Conservation (phyloP, 2,888 invertebrate species). For the Agrochola lota region DNA sequence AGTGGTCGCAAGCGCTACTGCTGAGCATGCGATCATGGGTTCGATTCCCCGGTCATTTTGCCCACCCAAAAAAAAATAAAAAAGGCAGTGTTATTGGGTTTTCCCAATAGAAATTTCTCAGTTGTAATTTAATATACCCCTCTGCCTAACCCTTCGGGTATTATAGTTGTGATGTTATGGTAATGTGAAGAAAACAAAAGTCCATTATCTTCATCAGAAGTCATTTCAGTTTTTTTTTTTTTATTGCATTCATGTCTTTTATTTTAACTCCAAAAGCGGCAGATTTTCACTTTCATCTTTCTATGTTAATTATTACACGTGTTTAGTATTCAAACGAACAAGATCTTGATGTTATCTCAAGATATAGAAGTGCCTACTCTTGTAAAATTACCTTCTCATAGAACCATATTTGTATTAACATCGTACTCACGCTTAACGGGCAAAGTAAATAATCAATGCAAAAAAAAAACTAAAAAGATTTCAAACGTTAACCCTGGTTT, state of each 20-base stretch:
- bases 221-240: not conserved
- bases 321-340: constrained; percentile 18
- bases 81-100: not conserved
- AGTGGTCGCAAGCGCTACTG: not conserved
- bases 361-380: not conserved
- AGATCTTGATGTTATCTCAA: constrained; percentile 21
- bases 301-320: not conserved
- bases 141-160: not conserved
- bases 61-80: no score
- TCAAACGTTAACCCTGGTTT: no score
- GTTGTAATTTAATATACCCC: no score
- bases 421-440: not conserved
- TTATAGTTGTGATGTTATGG: not conserved
- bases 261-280: not conserved
- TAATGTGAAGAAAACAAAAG: not conserved
- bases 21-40: not conserved
- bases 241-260: no score
- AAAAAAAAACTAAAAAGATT: not conserved
- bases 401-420: not conserved
- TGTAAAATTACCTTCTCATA: not conserved
- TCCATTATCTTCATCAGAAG: not conserved
- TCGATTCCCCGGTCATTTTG: not conserved
- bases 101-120: no score
- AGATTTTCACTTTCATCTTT: constrained; percentile 9
- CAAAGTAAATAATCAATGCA: not conserved